These are phyloP conservation scores for Drosophila azteca DNA, from an alignment of 1,140 invertebrate species.

Conservation along the genomic window DNA sequence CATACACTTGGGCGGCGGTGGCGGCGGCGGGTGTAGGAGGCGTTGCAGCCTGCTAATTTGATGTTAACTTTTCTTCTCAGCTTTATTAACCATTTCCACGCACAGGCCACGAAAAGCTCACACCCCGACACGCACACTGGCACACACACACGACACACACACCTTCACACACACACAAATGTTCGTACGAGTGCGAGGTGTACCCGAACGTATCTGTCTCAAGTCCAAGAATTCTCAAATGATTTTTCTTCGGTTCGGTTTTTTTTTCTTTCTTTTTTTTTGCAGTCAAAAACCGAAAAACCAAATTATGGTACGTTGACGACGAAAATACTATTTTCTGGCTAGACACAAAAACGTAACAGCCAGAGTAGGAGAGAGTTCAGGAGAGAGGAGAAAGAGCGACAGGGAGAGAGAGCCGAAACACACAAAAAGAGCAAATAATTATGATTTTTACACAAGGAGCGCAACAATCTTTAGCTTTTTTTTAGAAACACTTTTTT, in stretches of 20 bases:
- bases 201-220: slow-evolving; percentile 30
- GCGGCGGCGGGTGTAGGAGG: neutral
- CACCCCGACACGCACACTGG: slow-evolving; percentile 12
- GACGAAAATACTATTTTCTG: slow-evolving; percentile 55
- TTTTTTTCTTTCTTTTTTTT: slow-evolving; percentile 39
- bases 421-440: slow-evolving; percentile 27
- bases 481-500: slow-evolving; percentile 30
- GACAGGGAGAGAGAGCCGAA: neutral
- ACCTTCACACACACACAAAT: slow-evolving; percentile 17
- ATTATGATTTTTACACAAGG: slow-evolving; percentile 41
- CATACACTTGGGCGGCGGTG: slow-evolving; percentile 2
- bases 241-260: slow-evolving; percentile 38
- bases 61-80: slow-evolving; percentile 61
- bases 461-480: slow-evolving; percentile 46
- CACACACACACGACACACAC: slow-evolving; percentile 6
- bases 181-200: too few relatives aligned
- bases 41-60: slow-evolving; percentile 61
- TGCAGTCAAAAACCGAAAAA: slow-evolving; percentile 62
- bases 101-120: slow-evolving; percentile 54
- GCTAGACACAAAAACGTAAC: slow-evolving; percentile 21
- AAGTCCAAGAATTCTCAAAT: slow-evolving; percentile 37
- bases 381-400: neutral
- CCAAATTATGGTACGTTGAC: slow-evolving; percentile 70
- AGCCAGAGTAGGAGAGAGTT: slow-evolving; percentile 20
- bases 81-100: slow-evolving; percentile 59